Base-by-base conservation (phyloP, 2,888 invertebrate genomes). In the Tupiocoris notatus region DNA sequence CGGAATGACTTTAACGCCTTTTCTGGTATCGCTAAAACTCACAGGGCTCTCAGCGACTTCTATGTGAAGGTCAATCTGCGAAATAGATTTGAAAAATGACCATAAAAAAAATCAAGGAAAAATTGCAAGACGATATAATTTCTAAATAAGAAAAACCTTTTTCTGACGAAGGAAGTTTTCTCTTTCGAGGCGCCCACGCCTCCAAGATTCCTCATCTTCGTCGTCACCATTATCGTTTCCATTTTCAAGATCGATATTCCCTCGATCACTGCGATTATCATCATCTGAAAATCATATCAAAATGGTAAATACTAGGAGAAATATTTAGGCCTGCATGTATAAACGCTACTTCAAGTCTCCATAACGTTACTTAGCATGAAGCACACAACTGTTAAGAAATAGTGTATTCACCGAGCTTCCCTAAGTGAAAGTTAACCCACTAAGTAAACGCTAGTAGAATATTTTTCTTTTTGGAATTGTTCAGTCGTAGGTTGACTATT, bases 111-210 rank as follows among this genome's bases (percentile, higher is more conserved):
- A 7, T 21, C 63, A 59, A 17, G 6, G 7, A 59, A 20, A 59
- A 17, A 59, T 16, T 16, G 59, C 59, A 59, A 6, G 54, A 9
- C 9, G 16, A 65, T 3, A 64, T 22, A 62, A 21, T 12, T 68
- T 77, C 63, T n/a, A n/a, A n/a, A n/a, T n/a, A n/a, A n/a, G n/a
- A n/a, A n/a, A n/a, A n/a, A 79, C 79, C n/a, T 76, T 77, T 79
- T 82, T 82, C 79, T 87, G 88, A 81, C 89, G 87, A 0, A 95
- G 84, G 84, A 93, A 91, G 82, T 91, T 89, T 84, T 95, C 93
- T 24, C 94, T 86, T 82, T 95, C 93, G 79, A 90, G 89, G 79
- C 94, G 87, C 82, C 90, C 89, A 82, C 90, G 91, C 68, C 94
- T 87, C 92, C 93, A 94, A 79, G 90, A 86, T 80, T 89, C 88